Evolutionary conservation across 2,797 vertebrate genomes (phyloP), one percentile per base, ranked within the genome.

Genomic region (Chaetodon trifasciatus): DNA sequence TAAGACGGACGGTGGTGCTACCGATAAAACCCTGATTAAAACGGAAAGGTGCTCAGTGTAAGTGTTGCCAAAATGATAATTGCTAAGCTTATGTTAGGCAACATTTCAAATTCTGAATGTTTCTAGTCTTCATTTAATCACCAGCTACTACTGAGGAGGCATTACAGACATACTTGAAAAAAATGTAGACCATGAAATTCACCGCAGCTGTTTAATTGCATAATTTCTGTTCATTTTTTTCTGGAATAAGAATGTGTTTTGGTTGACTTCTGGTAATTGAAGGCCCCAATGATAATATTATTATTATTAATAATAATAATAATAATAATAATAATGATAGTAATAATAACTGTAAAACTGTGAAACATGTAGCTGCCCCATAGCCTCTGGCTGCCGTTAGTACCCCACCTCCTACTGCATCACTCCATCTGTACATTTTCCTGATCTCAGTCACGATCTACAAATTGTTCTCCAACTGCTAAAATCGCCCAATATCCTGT

Each of bases 401-500:
- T 9, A 37, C n/a, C 42, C 19, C 24, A 24, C 11, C 46, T 21
- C 5, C 24, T 6, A 32, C 69, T 44, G 15, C 47, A 61, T 8
- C 21, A 28, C n/a, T 32, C 28, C 28, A 32, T 32, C 28, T 32
- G 28, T 4, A 16, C 10, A 23, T 40, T 60, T 46, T 21, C 3
- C 9, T 24, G 17, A 68, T 61, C 21, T 32, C 4, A 17, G 10
- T 44, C 10, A 32, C 55, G 6, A 11, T 61, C 19, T 11, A 63
- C 44, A 57, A 52, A 71, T 16, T 28, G 19, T 44, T 37, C 7
- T 49, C 12, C 28, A 13, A 3, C 46, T 42, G 57, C 12, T 11
- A 23, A 78, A 87, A 72, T 58, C 24, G n/a, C 35, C 28, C 63
- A 78, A 12, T 55, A 42, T 83, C 67, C 23, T 11, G 15, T 63